Conservation (phyloP, 2,888 invertebrate genomes). For the Catocala nupta region DNA sequence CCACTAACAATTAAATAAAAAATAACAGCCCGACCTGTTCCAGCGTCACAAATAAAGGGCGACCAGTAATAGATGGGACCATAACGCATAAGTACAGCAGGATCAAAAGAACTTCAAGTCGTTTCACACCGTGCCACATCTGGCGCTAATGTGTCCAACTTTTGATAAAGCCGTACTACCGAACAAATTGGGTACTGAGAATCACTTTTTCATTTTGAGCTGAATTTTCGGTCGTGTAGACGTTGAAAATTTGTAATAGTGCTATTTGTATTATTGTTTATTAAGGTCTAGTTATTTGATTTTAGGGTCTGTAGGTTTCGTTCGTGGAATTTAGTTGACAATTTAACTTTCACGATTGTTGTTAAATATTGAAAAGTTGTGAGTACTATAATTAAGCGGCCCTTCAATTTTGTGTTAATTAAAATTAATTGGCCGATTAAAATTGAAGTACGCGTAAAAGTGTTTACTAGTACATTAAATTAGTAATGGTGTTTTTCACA, state of each 20-base stretch:
- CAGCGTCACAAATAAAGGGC: slow-evolving; percentile 34
- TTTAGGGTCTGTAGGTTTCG: no score
- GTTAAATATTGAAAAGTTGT: no score
- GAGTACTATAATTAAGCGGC: no score
- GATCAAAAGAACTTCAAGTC: slow-evolving; percentile 65
- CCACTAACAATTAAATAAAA: slow-evolving; percentile 20
- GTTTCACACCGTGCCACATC: slow-evolving; percentile 64
- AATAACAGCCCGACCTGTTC: slow-evolving; percentile 12
- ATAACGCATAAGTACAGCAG: slow-evolving; percentile 54
- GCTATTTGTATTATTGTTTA: slow-evolving; percentile 13
- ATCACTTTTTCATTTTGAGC: slow-evolving; percentile 68
- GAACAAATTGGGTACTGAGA: slow-evolving; percentile 63
- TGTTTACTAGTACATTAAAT: no score
- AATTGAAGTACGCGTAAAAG: no score
- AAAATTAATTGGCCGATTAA: no score
- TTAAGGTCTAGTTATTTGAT: slow-evolving; percentile 3
- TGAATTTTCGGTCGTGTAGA: slow-evolving; percentile 39
- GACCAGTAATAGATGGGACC: slow-evolving; percentile 50
- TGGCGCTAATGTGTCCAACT: slow-evolving; percentile 74
- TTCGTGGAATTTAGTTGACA: not conserved
- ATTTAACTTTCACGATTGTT: not conserved
- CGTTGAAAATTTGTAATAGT: slow-evolving; percentile 13
- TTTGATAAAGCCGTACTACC: slow-evolving; percentile 71
- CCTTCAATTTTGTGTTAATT: no score
- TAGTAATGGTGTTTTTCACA: no score